Percentiles rank a stretch among this genome's conserved stretches.
phyloP scores from a whole-genome alignment of 2,797 vertebrate genomes.

The Semaprochilodus insignis region DNA sequence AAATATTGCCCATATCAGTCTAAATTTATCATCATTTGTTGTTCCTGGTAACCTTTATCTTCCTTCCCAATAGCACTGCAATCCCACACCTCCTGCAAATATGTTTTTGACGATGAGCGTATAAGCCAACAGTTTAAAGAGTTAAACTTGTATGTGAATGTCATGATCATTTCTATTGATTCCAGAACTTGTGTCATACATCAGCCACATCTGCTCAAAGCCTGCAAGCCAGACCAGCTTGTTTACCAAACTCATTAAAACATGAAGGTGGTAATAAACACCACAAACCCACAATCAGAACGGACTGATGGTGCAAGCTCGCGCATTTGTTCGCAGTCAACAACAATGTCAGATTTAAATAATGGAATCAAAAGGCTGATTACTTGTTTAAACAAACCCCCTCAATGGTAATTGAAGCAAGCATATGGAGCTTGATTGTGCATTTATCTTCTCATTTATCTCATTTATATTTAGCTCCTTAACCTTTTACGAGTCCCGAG shows the following conservation, averaged over 20 bases:
- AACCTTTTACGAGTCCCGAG: not conserved
- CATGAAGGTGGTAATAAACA: not conserved
- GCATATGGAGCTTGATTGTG: slow-evolving; percentile 9
- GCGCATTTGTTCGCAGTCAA: not conserved
- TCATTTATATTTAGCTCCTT: slow-evolving; percentile 28
- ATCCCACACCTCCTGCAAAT: too few species aligned
- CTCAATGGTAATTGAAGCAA: not conserved
- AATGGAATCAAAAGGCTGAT: slow-evolving; percentile 14
- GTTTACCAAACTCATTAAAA: slow-evolving; percentile 1
- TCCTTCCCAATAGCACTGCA: too few species aligned
- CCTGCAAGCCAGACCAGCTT: not conserved
- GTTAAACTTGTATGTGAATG: not conserved
- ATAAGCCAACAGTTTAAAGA: not conserved
- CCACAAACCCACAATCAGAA: not conserved
- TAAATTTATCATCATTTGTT: too few species aligned
- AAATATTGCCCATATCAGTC: too few species aligned
- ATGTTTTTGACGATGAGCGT: too few species aligned
- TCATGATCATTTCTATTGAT: not conserved
- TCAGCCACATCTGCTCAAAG: not conserved
- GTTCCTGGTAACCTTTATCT: too few species aligned
- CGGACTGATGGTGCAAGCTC: not conserved
- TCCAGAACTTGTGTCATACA: not conserved
- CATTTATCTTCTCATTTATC: slow-evolving; percentile 21
- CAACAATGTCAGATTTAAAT: slow-evolving; percentile 16
- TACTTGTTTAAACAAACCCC: slow-evolving; percentile 7